Base-by-base conservation (phyloP, 2,113 vertebrate genomes). In the Anoplopoma fimbria region DNA sequence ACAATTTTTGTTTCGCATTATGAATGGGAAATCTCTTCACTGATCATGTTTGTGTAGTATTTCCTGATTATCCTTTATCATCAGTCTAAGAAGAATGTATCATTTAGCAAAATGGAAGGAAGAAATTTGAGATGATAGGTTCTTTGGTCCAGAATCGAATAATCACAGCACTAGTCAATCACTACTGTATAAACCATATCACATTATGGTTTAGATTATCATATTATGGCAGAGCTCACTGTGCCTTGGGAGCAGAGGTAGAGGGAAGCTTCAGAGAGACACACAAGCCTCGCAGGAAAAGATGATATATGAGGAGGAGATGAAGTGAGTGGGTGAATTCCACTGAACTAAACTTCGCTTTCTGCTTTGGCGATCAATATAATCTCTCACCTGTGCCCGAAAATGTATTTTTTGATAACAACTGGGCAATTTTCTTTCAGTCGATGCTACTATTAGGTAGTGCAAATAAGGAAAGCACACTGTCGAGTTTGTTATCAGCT, bases 141-240 rank as follows among this genome's bases (percentile, higher is more conserved):
- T 79, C 61, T 79, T 81, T 82, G 84, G 86, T 85, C 70, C 71
- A 64, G 49, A 90, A 91, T 91, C 69, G 81, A 88, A 92, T 89
- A 93, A 89, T 84, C 78, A 77, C 55, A 83, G 82, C 63, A 23
- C 62, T 69, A 61, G 74, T 86, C 83, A 88, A 79, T 88, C 84
- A 88, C 61, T 38, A 75, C 83, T 76, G 77, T 87, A 90, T 87
- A 75, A 91, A 85, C 73, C 61, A 74, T 84, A 92, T 91, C 72
- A 27, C 83, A 91, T 91, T 85, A 92, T 86, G 89, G 87, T 79
- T 87, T 79, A 9, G 58, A 82, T 90, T n/a, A 92, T 91, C 76
- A 83, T 31, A 92, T 93, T 88, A 89, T 77, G 85, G 83, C 31
- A 38, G 79, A 60, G 83, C 65, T 83, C 76, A 42, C 17, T 79